Evolutionary conservation across 2,797 vertebrate genomes (phyloP), one percentile per base, ranked within the genome.

Genomic region (Microtus obscurus): DNA sequence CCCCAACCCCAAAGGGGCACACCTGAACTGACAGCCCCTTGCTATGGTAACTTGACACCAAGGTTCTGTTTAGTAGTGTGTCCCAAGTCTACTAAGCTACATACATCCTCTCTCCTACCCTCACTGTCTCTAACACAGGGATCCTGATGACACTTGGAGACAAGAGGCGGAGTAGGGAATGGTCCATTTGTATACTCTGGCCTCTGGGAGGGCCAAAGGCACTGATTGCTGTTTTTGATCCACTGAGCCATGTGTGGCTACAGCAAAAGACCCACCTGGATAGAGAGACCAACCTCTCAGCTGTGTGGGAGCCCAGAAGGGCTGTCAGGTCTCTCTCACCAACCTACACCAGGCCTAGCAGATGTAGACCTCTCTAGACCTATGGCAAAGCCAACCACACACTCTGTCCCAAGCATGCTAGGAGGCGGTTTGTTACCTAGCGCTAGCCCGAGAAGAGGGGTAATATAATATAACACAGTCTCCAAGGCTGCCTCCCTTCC

Each of bases 91-190:
- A 45, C 16, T 0, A 43, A n/a, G 29, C 71, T 29, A 74, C 19
- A 61, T 31, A 1, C 5, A 25, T 37, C 12, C 37, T 37, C 11
- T 78, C 56, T 40, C 56, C 13, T 1, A 10, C 40, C 7, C 48
- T 82, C 25, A 76, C 71, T 77, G 48, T 69, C 56, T 48, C 65
- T 45, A 17, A 56, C 37, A 27, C 16, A 63, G 67, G 73, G 85
- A 79, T 34, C 56, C 29, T 29, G 40, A 56, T 79, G 63, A 21
- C 43, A 74, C n/a, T 13, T 63, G 67, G 61, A 78, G 51, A 76
- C 10, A 25, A 5, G n/a, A 40, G 6, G 14, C 16, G 0, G 51
- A 34, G 1, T 56, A 1, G 23, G 34, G 2, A 53, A 40, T 56
- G 13, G 29, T 45, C 85, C 4, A n/a, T n/a, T n/a, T n/a, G n/a